Base-by-base conservation (phyloP, 2,888 invertebrate genomes). In the Thysanoteuthis rhombus region DNA sequence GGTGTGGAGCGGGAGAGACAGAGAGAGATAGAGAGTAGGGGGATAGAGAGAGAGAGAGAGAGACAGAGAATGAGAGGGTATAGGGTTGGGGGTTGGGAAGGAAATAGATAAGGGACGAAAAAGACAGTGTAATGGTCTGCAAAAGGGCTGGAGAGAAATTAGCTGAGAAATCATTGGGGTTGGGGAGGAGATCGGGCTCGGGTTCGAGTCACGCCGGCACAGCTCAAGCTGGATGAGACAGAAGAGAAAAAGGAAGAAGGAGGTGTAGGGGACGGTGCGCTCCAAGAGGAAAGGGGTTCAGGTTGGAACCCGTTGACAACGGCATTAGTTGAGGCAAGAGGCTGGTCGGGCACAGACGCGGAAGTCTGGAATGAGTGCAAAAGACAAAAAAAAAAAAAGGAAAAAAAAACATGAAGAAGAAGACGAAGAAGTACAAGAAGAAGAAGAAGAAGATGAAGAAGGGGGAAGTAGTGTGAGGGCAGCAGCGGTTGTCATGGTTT, bases 171-270 rank as follows among this genome's bases (percentile, higher is more conserved):
- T 75, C 75, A 75, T 25, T 36, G 12, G 75, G 36, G 75, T 75
- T 75, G 75, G 12, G 75, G 75, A 16, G 75, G 75, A 36, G n/a
- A 16, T 75, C 75, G n/a, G n/a, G n/a, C 8, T 75, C 75, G 75
- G n/a, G 75, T 75, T 75, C 75, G 75, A 75, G 75, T 75, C 75
- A 75, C 75, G n/a, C 75, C n/a, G 75, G 75, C 75, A 75, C 75
- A 75, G n/a, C 36, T 25, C n/a, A n/a, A 75, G n/a, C 12, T 75
- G 75, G n/a, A 75, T 75, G n/a, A 75, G 75, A 75, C 12, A 75
- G n/a, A 75, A 52, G 19, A 52, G 19, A n/a, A 75, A 75, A 75
- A 75, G 75, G n/a, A 75, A 36, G 75, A n/a, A 25, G 8, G 16
- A 75, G n/a, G n/a, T 75, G 36, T 19, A 16, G 75, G 12, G 75